phyloP scores from a whole-genome alignment of 2,113 vertebrate species.

The Alligator sinensis region DNA sequence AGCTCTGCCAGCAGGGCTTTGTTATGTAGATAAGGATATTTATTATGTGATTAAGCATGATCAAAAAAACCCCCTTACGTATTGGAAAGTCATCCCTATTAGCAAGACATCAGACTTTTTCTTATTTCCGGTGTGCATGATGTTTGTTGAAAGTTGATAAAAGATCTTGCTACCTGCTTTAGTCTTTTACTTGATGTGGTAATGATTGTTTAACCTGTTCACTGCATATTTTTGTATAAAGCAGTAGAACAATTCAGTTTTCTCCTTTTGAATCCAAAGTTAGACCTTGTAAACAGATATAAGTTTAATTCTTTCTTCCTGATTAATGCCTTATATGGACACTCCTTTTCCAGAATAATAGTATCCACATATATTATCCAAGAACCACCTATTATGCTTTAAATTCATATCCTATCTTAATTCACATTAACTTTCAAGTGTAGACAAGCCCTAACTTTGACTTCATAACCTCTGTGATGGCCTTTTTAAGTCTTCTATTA shows the following conservation, averaged over 20 bases:
- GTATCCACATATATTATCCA: accelerated
- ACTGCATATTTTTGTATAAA: not conserved
- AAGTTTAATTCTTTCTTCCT: not conserved
- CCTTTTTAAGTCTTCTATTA: conserved; percentile 5
- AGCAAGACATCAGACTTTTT: not conserved
- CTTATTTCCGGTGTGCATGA: not conserved
- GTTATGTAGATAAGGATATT: not conserved
- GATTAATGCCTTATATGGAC: not conserved
- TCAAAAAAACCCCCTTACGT: not conserved
- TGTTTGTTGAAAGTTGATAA: not conserved
- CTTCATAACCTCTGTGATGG: conserved; percentile 37
- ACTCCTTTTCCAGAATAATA: not conserved
- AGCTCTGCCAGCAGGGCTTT: not conserved
- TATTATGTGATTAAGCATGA: not conserved
- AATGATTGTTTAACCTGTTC: not conserved
- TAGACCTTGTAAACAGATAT: no score
- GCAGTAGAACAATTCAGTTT: not conserved
- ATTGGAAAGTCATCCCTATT: not conserved
- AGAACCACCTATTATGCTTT: conserved; percentile 15
- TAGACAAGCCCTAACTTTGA: conserved; percentile 14
- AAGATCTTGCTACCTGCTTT: not conserved
- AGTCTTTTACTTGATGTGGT: not conserved
- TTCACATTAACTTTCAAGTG: not conserved
- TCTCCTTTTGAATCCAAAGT: not conserved
- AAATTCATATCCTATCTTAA: not conserved